phyloP scores from a whole-genome alignment of 1,140 invertebrate species.

The Drosophila lacertosa region DNA sequence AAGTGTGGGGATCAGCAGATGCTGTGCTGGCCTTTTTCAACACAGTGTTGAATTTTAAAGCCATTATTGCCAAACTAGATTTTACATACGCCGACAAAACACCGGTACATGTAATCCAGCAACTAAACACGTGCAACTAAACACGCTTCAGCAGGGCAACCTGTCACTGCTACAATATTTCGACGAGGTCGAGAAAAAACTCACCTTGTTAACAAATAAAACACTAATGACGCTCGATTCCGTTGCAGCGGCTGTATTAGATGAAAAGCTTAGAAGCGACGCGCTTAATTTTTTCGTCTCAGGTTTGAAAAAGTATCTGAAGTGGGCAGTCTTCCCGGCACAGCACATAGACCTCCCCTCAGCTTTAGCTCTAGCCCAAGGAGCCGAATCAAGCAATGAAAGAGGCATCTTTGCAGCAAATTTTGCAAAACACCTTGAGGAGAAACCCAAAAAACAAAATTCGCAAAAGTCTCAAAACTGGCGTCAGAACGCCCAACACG shows the following conservation, averaged over 20 bases:
- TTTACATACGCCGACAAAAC: too few relatives aligned
- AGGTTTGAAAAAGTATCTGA: neutral
- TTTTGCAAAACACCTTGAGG: constrained; percentile 16
- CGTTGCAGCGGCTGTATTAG: neutral
- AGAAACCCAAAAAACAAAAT: constrained; percentile 17
- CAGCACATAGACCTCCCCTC: too few relatives aligned
- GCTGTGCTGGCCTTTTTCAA: too few relatives aligned
- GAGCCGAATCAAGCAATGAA: too few relatives aligned
- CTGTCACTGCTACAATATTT: too few relatives aligned
- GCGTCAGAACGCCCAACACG: neutral
- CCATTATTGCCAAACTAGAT: too few relatives aligned
- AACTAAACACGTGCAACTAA: constrained; percentile 4
- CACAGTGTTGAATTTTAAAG: too few relatives aligned
- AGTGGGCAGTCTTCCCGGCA: neutral
- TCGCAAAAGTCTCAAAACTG: neutral
- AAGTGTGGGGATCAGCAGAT: too few relatives aligned
- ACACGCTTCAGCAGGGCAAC: neutral
- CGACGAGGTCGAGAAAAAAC: too few relatives aligned
- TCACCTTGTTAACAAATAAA: too few relatives aligned
- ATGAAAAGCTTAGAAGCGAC: constrained; percentile 3
- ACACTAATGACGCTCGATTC: neutral
- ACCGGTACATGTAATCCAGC: neutral
- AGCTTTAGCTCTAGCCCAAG: too few relatives aligned
- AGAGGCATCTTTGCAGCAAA: neutral
- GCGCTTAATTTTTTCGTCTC: neutral